Evolutionary conservation across 2,113 vertebrate species (phyloP).

Genomic region (Chaetorhynchus papuensis): DNA sequence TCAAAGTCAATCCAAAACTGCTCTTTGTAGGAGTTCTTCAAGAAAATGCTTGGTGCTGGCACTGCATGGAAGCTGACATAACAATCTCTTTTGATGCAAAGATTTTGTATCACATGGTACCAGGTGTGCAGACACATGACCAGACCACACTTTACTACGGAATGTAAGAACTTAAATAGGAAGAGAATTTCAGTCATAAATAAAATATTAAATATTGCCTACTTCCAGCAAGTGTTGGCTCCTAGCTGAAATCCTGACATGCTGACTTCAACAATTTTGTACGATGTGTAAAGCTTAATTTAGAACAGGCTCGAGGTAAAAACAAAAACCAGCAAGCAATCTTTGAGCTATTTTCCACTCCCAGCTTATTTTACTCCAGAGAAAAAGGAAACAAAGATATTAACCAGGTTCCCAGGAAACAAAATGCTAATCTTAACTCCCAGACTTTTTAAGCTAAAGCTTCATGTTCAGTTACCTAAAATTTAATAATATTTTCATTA

Average conservation of each 20-base stretch:
- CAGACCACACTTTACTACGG: background rate
- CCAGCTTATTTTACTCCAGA: background rate
- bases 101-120: background rate
- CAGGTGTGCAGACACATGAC: background rate
- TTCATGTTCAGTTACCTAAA: background rate
- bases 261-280: background rate
- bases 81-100: background rate
- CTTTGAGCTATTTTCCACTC: background rate
- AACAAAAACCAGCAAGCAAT: background rate
- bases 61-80: background rate
- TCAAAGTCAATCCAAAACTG: background rate
- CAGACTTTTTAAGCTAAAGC: background rate
- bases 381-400: background rate
- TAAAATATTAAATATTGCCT: background rate
- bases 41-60: background rate
- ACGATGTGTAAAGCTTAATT: background rate
- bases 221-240: background rate
- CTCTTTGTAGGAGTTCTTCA: background rate
- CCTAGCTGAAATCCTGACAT: background rate
- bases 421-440: background rate
- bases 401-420: background rate
- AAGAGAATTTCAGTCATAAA: background rate
- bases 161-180: background rate
- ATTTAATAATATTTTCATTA: background rate
- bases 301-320: background rate